A percentile compares a stretch with the other conserved stretches of the same genome.
phyloP scores from a whole-genome alignment of 2,888 invertebrate genomes.

The Rhagonycha fulva region DNA sequence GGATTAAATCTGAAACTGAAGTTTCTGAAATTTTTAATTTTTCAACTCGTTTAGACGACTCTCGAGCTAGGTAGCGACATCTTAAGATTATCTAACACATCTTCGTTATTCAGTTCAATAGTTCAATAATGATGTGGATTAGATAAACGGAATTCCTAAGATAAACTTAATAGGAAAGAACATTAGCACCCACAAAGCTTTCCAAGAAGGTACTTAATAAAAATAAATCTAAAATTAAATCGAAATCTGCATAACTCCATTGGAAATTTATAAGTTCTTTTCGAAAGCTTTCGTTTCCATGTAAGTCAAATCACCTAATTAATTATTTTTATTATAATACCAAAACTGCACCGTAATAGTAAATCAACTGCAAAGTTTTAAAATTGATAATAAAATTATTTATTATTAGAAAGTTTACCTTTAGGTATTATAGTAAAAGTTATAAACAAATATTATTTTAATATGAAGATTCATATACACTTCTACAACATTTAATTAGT shows the following conservation, averaged over 20 bases:
- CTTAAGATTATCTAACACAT: neutral
- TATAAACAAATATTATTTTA: neutral
- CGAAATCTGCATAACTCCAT: neutral
- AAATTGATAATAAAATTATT: neutral
- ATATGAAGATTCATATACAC: neutral
- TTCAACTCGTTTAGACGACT: neutral
- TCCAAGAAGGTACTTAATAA: neutral
- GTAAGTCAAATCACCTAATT: neutral
- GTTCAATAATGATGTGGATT: neutral
- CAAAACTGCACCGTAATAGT: neutral
- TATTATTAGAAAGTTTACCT: neutral
- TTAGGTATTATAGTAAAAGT: neutral
- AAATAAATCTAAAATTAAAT: neutral
- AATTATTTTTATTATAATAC: neutral
- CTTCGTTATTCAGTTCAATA: neutral
- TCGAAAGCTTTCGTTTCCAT: neutral
- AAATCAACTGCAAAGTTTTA: neutral
- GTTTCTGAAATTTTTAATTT: neutral
- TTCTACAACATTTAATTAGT: neutral
- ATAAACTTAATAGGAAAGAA: neutral
- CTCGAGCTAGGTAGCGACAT: neutral
- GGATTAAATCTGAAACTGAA: neutral
- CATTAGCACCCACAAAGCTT: neutral
- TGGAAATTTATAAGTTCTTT: neutral
- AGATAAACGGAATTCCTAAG: neutral